Conservation (phyloP, 2,797 vertebrate species). For the Scyliorhinus canicula region DNA sequence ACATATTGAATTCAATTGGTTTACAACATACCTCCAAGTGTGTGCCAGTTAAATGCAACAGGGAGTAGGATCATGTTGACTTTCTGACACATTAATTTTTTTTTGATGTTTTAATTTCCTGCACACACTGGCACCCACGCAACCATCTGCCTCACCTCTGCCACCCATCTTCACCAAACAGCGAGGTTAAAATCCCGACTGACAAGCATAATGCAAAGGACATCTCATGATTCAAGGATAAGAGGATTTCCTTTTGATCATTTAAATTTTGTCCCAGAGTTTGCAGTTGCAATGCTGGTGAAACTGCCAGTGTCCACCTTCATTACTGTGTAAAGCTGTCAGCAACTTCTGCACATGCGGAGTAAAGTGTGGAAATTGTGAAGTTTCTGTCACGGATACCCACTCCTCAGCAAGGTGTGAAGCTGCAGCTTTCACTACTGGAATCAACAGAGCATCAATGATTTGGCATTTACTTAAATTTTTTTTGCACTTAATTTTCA, state of each 20-base stretch:
- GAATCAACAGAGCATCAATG: too few species aligned
- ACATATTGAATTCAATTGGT: neutral
- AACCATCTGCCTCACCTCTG: neutral
- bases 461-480: too few species aligned
- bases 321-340: too few species aligned
- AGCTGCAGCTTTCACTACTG: too few species aligned
- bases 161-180: neutral
- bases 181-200: neutral
- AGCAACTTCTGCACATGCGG: too few species aligned
- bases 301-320: too few species aligned
- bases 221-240: neutral
- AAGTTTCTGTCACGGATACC: too few species aligned
- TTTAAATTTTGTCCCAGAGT: neutral
- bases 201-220: neutral
- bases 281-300: too few species aligned
- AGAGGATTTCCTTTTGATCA: neutral
- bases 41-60: neutral
- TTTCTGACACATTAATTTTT: neutral
- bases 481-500: too few species aligned
- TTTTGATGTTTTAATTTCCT: neutral
- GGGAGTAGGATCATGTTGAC: neutral
- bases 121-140: neutral
- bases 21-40: neutral
- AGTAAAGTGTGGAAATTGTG: too few species aligned
- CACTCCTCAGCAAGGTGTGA: too few species aligned